Evolutionary conservation across 2,113 vertebrate species (phyloP), one percentile per base, ranked within the genome.

Genomic region (Telmatochromis brichardi): DNA sequence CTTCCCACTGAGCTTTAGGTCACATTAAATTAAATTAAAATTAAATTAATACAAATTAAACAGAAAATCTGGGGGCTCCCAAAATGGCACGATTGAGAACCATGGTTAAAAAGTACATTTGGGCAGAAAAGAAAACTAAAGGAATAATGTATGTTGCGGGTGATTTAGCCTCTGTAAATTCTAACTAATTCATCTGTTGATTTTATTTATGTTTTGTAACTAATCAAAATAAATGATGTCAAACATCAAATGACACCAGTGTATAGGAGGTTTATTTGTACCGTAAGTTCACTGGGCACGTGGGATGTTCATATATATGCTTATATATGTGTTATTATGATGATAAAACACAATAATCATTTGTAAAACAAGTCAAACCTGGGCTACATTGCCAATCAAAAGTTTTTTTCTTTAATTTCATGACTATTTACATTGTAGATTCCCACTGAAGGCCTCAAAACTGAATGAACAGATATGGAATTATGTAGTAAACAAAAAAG

Each of bases 161-260:
- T 96, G 88, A 96, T 95, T 95, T 93, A 94, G 91, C 95, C 91
- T 94, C 91, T 96, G 95, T 96, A 96, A 93, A 95, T 92, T 95
- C 92, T 94, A 95, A 96, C 93, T 96, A 96, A 96, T 96, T 95
- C 90, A 95, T 90, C 90, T 93, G 94, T 96, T 96, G 94, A 95
- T 96, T 96, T 95, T 96, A 95, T 96, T 95, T 95, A 96, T 97
- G 96, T 96, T 97, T 97, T 97, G 94, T 97, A 96, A 96, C 96
- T 96, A 96, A 97, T 96, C 92, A 63, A 95, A 97, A 96, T 96
- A 96, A 97, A 96, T 92, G 89, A 96, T 96, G 94, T 95, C 83
- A 93, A 95, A 94, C 90, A 94, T 96, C 90, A 88, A 86, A 86
- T 45, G 80, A 54, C 14, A n/a, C 14, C 45, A n/a, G 42, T 50